Conservation (phyloP, 2,113 vertebrate species). For the Pyrgilauda ruficollis region DNA sequence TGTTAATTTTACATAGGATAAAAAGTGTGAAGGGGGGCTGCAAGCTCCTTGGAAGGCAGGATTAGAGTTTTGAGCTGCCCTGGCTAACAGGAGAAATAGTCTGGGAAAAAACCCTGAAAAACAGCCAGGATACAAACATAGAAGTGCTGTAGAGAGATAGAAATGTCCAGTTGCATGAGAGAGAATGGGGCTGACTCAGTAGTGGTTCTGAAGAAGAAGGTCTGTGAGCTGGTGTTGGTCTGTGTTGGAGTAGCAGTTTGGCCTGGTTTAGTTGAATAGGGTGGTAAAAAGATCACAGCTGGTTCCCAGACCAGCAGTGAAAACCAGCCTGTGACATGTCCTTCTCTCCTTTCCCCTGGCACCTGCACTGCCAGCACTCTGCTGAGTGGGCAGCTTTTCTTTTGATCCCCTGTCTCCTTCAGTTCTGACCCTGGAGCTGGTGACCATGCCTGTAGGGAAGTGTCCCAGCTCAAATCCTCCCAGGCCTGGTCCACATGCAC, state of each 20-base stretch:
- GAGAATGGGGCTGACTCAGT: not conserved
- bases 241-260: not conserved
- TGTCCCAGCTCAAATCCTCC: not conserved
- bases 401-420: not conserved
- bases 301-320: not conserved
- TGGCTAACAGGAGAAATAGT: not conserved
- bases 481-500: fast-evolving
- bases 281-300: slow-evolving; percentile 7
- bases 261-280: not conserved
- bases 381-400: not conserved
- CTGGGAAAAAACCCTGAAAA: not conserved
- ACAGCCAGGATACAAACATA: not conserved
- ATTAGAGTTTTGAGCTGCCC: not conserved
- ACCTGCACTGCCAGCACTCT: not conserved
- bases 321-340: not conserved
- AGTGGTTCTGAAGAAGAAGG: not conserved
- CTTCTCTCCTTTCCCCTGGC: not conserved
- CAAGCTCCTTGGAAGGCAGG: not conserved
- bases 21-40: not conserved
- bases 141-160: not conserved
- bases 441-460: not conserved
- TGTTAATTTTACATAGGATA: not conserved
- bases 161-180: not conserved
- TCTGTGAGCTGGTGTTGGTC: not conserved
- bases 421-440: not conserved